phyloP scores from a whole-genome alignment of 1,140 invertebrate species.

The Papilio machaon region DNA sequence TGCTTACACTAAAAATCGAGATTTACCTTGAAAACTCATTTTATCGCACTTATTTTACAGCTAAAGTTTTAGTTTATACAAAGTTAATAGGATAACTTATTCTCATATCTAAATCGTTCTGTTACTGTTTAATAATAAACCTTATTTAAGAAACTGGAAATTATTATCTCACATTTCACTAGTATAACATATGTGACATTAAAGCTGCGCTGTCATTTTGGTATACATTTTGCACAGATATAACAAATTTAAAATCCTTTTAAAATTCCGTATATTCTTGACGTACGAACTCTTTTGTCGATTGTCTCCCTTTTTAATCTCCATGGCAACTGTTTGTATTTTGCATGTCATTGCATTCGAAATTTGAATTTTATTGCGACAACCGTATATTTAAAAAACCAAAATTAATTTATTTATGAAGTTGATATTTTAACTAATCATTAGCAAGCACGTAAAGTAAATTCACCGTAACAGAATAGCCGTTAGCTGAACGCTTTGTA shows the following conservation, averaged over 20 bases:
- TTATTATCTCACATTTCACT: background rate
- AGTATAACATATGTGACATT: background rate
- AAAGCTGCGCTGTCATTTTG: background rate
- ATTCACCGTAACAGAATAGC: constrained; percentile 3
- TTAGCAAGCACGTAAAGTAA: background rate
- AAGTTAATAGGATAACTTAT: background rate
- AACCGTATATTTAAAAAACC: background rate
- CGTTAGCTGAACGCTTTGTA: background rate
- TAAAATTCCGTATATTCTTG: background rate
- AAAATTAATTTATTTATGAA: too few relatives aligned
- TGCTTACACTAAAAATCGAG: background rate
- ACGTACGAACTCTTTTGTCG: constrained; percentile 29
- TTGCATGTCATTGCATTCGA: constrained; percentile 58
- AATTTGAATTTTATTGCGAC: constrained; percentile 45
- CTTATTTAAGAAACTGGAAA: background rate
- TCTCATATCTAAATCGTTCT: constrained; percentile 4
- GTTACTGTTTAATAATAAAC: background rate
- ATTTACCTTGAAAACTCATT: constrained; percentile 1
- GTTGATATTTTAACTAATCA: background rate
- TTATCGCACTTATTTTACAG: background rate
- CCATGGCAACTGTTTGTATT: constrained; percentile 58
- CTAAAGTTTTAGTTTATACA: background rate
- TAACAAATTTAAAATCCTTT: background rate
- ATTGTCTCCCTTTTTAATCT: constrained; percentile 63
- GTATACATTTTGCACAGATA: background rate